Evolutionary conservation across 2,113 vertebrate species (phyloP), one percentile per base, ranked within the genome.

Genomic region (Paramormyrops kingsleyae): DNA sequence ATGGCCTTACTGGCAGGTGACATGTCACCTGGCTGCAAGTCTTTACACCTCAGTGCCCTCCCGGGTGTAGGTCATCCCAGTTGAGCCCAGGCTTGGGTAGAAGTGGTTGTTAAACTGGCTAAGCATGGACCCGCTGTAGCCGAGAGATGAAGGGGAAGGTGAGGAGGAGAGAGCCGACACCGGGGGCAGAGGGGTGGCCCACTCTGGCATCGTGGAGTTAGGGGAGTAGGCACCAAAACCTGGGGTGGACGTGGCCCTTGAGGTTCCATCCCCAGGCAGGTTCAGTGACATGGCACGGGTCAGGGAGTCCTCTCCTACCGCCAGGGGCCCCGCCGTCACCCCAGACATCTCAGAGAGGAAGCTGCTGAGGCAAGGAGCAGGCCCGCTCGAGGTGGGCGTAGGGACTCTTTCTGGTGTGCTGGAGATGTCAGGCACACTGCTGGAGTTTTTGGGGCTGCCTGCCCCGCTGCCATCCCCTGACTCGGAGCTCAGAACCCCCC

Each of bases 321-420:
- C 0, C 90, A 93, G 88, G 91, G 96, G 90, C 91, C 91, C 89
- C 2, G 95, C 66, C 0, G 96, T 95, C 96, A 99, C 97, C 77
- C 95, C 96, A 50, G 98, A 98, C 98, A 99, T 98, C 90, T 97
- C 97, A 27, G 98, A 97, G 39, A 99, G 95, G 93, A 99, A 99
- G 93, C 93, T 97, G 93, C 94, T 97, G 91, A 99, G 96, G 91
- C 98, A 99, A 0, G 98, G 97, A 21, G 96, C 85, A 0, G 95
- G 90, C 9, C 92, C 94, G 3, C 94, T 91, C 0, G 96, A 91
- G 0, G 95, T 93, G 0, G 97, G 95, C 1, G 97, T 94, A 85
- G 97, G 95, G 12, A 93, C 95, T 92, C 97, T 97, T 90, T 97
- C 97, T 0, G 96, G 92, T 0, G 97, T 95, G 0, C 96, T 93